Percentiles rank a stretch among this genome's conserved stretches.
Conservation (phyloP, 2,888 invertebrate species). For the Sphaeridia pumilis region DNA sequence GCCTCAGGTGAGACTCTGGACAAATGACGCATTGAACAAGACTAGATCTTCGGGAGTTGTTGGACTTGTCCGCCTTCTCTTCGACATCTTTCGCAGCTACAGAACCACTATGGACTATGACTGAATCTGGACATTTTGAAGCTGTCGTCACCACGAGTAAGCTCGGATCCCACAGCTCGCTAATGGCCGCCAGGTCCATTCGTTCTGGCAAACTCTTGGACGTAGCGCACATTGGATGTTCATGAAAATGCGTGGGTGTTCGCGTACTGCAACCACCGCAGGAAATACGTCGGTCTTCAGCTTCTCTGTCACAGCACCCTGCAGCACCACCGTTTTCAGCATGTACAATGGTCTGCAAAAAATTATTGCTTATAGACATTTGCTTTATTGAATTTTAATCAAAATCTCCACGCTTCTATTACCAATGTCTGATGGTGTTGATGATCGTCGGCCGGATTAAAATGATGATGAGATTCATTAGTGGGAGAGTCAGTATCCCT, state of each 20-base stretch:
- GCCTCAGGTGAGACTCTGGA: too few relatives aligned
- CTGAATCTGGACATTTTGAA: not conserved
- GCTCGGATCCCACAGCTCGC: not conserved
- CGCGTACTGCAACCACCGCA: not conserved
- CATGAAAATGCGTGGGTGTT: not conserved
- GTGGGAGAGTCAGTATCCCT: slow-evolving; percentile 29
- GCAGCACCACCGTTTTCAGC: not conserved
- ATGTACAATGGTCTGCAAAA: not conserved
- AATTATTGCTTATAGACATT: not conserved
- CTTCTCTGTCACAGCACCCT: not conserved
- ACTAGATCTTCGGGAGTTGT: not conserved
- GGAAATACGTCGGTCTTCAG: not conserved
- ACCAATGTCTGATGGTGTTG: slow-evolving; percentile 18
- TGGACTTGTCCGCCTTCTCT: not conserved
- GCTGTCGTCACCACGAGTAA: not conserved
- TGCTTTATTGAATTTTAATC: too few relatives aligned
- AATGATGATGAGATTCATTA: slow-evolving; percentile 18
- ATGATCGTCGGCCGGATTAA: slow-evolving; percentile 15
- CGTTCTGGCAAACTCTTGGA: not conserved
- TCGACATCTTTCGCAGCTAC: not conserved
- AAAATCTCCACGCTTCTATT: too few relatives aligned
- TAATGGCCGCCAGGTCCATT: not conserved
- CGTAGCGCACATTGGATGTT: not conserved
- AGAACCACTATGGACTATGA: not conserved
- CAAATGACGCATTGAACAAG: not conserved